phyloP scores from a whole-genome alignment of 2,113 vertebrate species.

The Ophiodon elongatus region DNA sequence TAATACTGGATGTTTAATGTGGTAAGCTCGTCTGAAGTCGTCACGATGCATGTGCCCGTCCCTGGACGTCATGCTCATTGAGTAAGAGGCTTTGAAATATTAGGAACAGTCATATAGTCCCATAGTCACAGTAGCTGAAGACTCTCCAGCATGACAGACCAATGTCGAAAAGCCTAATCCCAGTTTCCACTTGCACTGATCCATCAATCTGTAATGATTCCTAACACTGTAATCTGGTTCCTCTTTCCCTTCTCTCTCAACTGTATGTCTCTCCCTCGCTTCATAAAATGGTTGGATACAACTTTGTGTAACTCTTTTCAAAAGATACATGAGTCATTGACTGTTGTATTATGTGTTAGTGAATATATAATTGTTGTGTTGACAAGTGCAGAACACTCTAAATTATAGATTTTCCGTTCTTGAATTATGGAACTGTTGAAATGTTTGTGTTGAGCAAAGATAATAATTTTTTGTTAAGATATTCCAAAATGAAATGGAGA shows the following conservation, averaged over 20 bases:
- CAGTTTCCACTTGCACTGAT: conserved; percentile 66
- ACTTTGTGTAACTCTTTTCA: not conserved
- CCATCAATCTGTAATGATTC: conserved; percentile 61
- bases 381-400: not conserved
- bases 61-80: conserved; percentile 55
- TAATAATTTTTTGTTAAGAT: not conserved
- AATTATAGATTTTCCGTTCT: conserved; percentile 55
- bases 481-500: conserved; percentile 5
- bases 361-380: conserved; percentile 24
- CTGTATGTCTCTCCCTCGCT: conserved; percentile 46
- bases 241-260: conserved; percentile 67
- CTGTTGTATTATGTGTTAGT: conserved; percentile 28
- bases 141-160: conserved; percentile 55
- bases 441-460: not conserved
- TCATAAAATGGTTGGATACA: not conserved
- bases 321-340: conserved; percentile 3
- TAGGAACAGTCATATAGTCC: conserved; percentile 54
- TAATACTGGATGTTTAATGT: conserved; percentile 39
- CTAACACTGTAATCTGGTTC: conserved; percentile 57
- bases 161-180: conserved; percentile 59
- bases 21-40: conserved; percentile 55
- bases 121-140: conserved; percentile 35
- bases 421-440: conserved; percentile 26
- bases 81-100: conserved; percentile 72
- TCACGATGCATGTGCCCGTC: conserved; percentile 40